Evolutionary conservation across 1,140 invertebrate genomes (phyloP).

Genomic region (Vollenhovia emeryi): DNA sequence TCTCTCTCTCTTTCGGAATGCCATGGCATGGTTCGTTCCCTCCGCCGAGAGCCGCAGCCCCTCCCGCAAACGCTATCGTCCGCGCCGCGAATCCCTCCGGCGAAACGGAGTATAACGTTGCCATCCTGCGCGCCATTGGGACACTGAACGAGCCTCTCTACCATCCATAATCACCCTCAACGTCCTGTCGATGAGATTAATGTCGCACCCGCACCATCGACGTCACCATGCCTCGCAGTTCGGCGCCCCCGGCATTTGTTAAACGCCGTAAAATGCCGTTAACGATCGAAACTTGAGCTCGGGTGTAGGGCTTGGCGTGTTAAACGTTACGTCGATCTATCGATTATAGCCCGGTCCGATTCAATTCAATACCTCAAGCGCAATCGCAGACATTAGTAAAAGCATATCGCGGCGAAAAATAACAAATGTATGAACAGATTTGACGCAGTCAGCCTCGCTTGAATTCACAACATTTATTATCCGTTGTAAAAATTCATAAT

Average conservation of each 20-base stretch:
- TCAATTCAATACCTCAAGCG: neutral
- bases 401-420: neutral
- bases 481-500: no score
- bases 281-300: constrained; percentile 30
- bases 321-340: constrained; percentile 12
- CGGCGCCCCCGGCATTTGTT: constrained; percentile 38
- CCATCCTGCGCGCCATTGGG: constrained; percentile 48
- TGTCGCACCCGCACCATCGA: constrained; percentile 61
- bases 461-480: neutral
- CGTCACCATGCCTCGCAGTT: constrained; percentile 21
- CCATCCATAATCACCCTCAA: constrained; percentile 77
- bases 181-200: constrained; percentile 80
- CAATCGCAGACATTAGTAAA: neutral
- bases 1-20: constrained; percentile 34
- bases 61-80: constrained; percentile 34
- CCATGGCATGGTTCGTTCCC: constrained; percentile 63
- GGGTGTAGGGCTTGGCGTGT: neutral
- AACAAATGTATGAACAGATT: neutral
- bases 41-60: constrained; percentile 11
- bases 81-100: constrained; percentile 51
- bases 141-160: constrained; percentile 69
- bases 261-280: constrained; percentile 49
- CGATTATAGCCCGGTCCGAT: neutral
- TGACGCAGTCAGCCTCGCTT: neutral
- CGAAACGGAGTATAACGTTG: constrained; percentile 67